Conservation (phyloP, 2,113 vertebrate genomes). For the Cyphomyrus discorhynchus region DNA sequence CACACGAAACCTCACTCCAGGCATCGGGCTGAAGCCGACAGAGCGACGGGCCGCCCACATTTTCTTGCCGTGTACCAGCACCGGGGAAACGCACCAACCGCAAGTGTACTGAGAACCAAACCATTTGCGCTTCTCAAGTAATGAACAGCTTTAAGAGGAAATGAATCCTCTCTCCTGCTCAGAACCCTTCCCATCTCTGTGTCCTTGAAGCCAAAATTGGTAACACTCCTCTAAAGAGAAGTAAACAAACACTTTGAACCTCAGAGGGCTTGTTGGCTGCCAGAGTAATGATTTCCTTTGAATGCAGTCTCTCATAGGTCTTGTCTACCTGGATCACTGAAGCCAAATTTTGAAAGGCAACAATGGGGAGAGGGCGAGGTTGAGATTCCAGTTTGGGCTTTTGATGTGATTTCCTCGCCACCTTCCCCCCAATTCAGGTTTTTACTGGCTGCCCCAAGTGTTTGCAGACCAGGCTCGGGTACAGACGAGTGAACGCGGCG, state of each 20-base stretch:
- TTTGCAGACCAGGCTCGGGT: not conserved
- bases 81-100: not conserved
- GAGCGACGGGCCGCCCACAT: not conserved
- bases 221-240: not conserved
- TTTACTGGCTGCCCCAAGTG: not conserved
- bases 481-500: not conserved
- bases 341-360: not conserved
- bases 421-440: constrained; percentile 19
- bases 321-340: constrained; percentile 7
- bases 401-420: not conserved
- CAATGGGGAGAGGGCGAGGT: not conserved
- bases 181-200: not conserved
- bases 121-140: not conserved
- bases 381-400: not conserved
- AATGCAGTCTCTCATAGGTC: constrained; percentile 3
- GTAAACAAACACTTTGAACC: constrained; percentile 9
- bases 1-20: not conserved
- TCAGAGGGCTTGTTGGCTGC: constrained; percentile 5
- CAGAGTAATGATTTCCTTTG: constrained; percentile 16
- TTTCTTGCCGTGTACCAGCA: not conserved
- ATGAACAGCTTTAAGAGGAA: not conserved
- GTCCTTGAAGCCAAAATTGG: constrained; percentile 17
- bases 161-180: not conserved
- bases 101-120: not conserved
- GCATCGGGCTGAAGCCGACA: not conserved